Conservation (phyloP, 2,888 invertebrate species). For the Glyphotaelius pellucidus region DNA sequence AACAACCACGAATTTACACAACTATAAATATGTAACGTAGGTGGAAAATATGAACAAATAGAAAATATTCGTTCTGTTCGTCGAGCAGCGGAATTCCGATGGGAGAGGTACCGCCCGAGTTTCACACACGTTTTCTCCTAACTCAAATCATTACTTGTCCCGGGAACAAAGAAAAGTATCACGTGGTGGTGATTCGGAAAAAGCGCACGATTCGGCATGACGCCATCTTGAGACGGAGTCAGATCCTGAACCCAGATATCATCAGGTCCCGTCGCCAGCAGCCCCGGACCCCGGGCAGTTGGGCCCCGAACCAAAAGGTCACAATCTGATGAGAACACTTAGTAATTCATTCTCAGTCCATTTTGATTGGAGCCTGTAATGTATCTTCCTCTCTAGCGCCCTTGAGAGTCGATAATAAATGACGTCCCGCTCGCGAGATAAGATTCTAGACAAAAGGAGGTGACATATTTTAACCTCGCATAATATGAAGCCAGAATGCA, state of each 20-base stretch:
- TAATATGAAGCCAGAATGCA: neutral
- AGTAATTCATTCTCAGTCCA: neutral
- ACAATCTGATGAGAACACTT: neutral
- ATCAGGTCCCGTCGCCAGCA: slow-evolving; percentile 16
- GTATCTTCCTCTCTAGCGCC: neutral
- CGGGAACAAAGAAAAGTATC: slow-evolving; percentile 5
- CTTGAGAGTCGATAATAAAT: neutral
- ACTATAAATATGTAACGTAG: neutral
- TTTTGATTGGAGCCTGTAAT: neutral
- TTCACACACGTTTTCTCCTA: slow-evolving; percentile 4
- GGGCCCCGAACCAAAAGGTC: neutral
- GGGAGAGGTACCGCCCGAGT: neutral
- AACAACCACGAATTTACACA: neutral
- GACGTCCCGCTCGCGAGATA: neutral
- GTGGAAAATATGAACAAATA: slow-evolving; percentile 2
- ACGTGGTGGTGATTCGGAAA: slow-evolving; percentile 48
- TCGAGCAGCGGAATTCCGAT: neutral
- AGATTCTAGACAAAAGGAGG: slow-evolving; percentile 11
- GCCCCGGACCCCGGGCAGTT: neutral
- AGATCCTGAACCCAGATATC: slow-evolving; percentile 59
- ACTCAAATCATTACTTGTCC: slow-evolving; percentile 20
- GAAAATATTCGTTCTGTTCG: neutral
- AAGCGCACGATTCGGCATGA: slow-evolving; percentile 60
- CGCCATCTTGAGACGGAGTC: slow-evolving; percentile 49
- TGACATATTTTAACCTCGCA: slow-evolving; percentile 31